These are phyloP conservation scores for Sipha maydis DNA, from an alignment of 2,888 invertebrate genomes.

Conservation along the genomic window DNA sequence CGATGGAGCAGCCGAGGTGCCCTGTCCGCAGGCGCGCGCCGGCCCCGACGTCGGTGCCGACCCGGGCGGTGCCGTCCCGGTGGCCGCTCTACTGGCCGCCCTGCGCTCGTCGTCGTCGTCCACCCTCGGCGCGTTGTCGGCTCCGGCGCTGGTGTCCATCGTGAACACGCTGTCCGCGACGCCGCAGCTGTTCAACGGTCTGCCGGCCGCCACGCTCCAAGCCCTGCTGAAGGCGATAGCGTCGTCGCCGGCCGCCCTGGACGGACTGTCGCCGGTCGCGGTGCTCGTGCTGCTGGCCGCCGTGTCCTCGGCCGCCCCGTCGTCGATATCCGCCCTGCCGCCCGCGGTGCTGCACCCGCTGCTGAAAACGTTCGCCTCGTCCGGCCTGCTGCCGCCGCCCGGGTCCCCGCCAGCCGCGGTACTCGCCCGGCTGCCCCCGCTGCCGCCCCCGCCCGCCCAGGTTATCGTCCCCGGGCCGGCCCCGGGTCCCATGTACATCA, in stretches of 20 bases:
- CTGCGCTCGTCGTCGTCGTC: slow-evolving; percentile 22
- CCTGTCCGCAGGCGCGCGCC: not conserved
- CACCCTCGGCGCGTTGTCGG: not conserved
- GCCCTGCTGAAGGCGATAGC: slow-evolving; percentile 8
- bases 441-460: slow-evolving; percentile 9
- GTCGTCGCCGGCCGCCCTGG: not conserved
- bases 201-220: not conserved
- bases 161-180: slow-evolving; percentile 19
- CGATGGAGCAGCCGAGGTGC: not conserved
- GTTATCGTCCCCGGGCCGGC: slow-evolving; percentile 21
- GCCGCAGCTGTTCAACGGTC: slow-evolving; percentile 3
- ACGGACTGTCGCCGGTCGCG: not conserved
- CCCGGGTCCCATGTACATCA: slow-evolving; percentile 9
- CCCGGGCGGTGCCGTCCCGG: not conserved
- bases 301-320: not conserved
- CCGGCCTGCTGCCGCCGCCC: slow-evolving; percentile 6
- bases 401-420: not conserved
- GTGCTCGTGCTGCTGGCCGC: slow-evolving; percentile 36
- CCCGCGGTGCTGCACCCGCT: not conserved
- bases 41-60: not conserved
- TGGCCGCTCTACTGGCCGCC: not conserved
- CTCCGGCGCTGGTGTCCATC: slow-evolving; percentile 9
- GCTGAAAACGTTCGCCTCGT: not conserved
- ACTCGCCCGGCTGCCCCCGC: not conserved
- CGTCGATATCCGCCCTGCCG: not conserved